Evolutionary conservation across 92 coral and sea anemone species (phyloP), one percentile per base, ranked within the genome.

Genomic region (Heteractis magnifica): DNA sequence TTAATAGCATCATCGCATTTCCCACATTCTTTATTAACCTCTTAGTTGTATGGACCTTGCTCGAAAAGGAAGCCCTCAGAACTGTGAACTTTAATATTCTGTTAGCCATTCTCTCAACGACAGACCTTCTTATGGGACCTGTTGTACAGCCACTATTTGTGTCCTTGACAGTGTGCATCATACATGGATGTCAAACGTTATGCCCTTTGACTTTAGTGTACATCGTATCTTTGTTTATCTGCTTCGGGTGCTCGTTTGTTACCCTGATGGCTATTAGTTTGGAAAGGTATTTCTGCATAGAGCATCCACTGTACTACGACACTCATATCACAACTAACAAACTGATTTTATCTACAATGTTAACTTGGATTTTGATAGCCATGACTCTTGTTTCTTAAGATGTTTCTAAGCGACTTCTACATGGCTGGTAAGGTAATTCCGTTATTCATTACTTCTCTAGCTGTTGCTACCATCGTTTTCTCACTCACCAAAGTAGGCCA

Each of bases 61-160:
- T 50, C 8, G 81, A 77, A 77, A 50, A 52, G 52, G 41, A 4
- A 5, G 44, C 19, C 8, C 65, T 52, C 21, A 64, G 81, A 4
- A 52, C 10, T 16, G 5, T 51, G 10, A 19, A 16, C 80, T 77
- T 52, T 68, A 77, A 77, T 51, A 77, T 77, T 19, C 56, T 53
- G 26, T 5, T 77, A 4, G 65, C 41, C 20, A 16, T 53, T 8
- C 48, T 77, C 18, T 64, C 80, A 20, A 8, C 20, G 26, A 77
- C 80, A 4, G 80, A 77, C 26, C 6, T 77, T 6, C 16, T 77
- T 44, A 20, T 77, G 4, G 81, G 65, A 11, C 12, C 2, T n/a
- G 68, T 52, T 10, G 81, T 77, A 3, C 81, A 77, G 56, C 81
- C 81, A 77, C 13, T 26, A 52, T 77, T n/a, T 8, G 49, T 53